Evolutionary conservation across 2,888 invertebrate species (phyloP).

Genomic region (Drosophila silvestris): DNA sequence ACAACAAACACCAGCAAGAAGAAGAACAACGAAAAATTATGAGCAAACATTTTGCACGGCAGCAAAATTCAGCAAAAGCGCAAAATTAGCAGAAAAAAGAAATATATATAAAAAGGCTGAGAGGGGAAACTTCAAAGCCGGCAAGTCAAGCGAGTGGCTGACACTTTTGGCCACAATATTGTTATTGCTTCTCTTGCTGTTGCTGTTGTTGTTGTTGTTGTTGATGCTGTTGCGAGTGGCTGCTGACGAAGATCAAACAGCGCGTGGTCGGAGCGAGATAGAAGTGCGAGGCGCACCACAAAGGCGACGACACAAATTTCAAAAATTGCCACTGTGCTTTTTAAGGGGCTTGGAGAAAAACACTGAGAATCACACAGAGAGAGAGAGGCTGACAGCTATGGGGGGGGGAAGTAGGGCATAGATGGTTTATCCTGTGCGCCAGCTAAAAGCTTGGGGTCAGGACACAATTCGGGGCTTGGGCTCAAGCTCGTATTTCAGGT

Average conservation of each 20-base stretch:
- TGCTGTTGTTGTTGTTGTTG: constrained; percentile 30
- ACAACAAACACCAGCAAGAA: constrained; percentile 1
- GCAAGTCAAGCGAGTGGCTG: constrained; percentile 49
- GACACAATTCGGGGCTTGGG: constrained; percentile 1
- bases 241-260: constrained; percentile 78
- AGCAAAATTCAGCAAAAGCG: constrained; percentile 50
- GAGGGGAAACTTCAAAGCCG: constrained; percentile 58
- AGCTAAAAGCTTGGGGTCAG: constrained; percentile 37
- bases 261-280: constrained; percentile 66
- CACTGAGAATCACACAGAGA: neutral
- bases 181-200: constrained; percentile 2
- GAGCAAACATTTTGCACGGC: constrained; percentile 33
- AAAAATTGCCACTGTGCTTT: constrained; percentile 35
- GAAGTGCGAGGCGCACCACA: constrained; percentile 73
- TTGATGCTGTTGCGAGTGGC: constrained; percentile 39
- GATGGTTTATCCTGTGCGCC: constrained; percentile 5
- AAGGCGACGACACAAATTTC: constrained; percentile 69
- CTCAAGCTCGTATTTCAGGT: constrained; percentile 8
- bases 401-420: too few species aligned
- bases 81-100: constrained; percentile 50
- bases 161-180: constrained; percentile 47
- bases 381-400: neutral
- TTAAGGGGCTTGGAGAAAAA: neutral
- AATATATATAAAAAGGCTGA: constrained; percentile 11
- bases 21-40: constrained; percentile 19